Base-by-base conservation (phyloP, 1,140 invertebrate species). In the Drosophila murphyi region DNA sequence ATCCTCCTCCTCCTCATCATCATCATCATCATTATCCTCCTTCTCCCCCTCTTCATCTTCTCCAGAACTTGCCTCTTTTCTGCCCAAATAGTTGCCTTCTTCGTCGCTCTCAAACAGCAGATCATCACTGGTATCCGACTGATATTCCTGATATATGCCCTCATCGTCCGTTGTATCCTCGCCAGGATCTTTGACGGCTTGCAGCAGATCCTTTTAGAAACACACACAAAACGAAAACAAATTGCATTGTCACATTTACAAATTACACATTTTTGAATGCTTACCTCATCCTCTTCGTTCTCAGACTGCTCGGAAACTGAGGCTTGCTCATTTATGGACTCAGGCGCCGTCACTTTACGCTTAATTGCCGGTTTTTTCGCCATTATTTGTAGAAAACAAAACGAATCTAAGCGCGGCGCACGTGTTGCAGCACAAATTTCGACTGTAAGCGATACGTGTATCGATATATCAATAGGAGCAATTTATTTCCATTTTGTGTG, bases 111-210 rank as follows among this genome's bases (percentile, higher is more conserved):
- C 93, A 50, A 91, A 89, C 64, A 92, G 85, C n/a, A 94, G 76
- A 64, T 94, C 93, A 39, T 85, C 73, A 35, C 94, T 94, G 37
- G 94, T 94, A 78, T 95, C 94, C 2, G 94, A 93, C 62, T 93
- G 93, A 69, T 94, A 94, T 55, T 93, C 93, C 39, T 93, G 92
- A 31, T 93, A 92, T 69, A 92, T 93, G n/a, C 91, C 91, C 68
- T 92, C 91, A 70, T 92, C 89, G 28, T 92, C 91, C 5, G 91
- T 90, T 2, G 79, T 78, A 47, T 92, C 91, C 43, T 74, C 81
- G 0, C 83, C 83, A 10, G 85, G 76, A 73, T 90, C 78, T 20
- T 90, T 85, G 1, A 81, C 79, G 5, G 87, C 79, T 70, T 91
- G 90, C 54, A 90, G 55, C 59, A 89, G 55, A 50, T 90, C 87